Percentiles rank a stretch among this genome's conserved stretches.
phyloP scores from a whole-genome alignment of 2,113 vertebrate species.

The Puntigrus tetrazona region DNA sequence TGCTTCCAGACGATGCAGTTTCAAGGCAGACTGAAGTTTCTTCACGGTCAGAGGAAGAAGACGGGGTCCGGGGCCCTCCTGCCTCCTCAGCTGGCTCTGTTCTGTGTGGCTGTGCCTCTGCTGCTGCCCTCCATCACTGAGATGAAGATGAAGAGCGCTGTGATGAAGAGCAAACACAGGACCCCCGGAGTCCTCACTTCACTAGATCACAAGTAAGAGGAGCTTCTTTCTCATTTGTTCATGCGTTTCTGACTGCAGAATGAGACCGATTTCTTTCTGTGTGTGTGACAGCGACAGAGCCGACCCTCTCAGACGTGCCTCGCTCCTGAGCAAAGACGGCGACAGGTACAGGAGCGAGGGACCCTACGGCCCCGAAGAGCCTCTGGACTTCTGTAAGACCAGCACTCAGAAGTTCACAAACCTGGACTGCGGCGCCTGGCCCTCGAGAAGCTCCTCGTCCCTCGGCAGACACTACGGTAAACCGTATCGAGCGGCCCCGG shows the following conservation, averaged over 20 bases:
- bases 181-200: conserved; percentile 56
- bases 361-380: conserved; percentile 72
- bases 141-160: conserved; percentile 83
- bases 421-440: conserved; percentile 66
- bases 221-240: not conserved
- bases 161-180: conserved; percentile 84
- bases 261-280: too few species aligned
- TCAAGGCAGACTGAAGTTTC: conserved; percentile 91
- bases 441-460: conserved; percentile 68
- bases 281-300: conserved; percentile 58
- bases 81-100: conserved; percentile 87
- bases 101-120: conserved; percentile 88
- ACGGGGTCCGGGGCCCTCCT: conserved; percentile 75
- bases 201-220: conserved; percentile 70
- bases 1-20: conserved; percentile 90
- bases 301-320: conserved; percentile 69
- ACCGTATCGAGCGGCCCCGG: conserved; percentile 73
- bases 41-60: conserved; percentile 93
- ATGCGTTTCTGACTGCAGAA: not conserved
- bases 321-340: conserved; percentile 70
- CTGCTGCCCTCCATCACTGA: conserved; percentile 84
- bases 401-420: conserved; percentile 71
- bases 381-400: conserved; percentile 75
- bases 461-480: conserved; percentile 74
- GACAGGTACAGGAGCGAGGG: conserved; percentile 74